Evolutionary conservation across 2,797 vertebrate genomes (phyloP).

Genomic region (Parotocinclus haroldoi): DNA sequence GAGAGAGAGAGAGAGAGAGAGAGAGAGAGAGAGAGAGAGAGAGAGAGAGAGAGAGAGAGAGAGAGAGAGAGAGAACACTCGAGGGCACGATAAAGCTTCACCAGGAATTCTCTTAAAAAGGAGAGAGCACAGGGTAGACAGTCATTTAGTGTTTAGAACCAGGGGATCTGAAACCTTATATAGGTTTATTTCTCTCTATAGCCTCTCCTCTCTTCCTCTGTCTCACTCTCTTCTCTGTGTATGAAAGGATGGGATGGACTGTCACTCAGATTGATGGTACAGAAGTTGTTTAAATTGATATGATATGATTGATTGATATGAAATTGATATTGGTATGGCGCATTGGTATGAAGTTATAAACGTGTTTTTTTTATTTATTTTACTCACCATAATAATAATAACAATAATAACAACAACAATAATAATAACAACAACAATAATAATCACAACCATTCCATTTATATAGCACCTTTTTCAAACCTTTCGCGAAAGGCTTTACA

Average conservation of each 20-base stretch:
- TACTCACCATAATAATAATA: too few relatives aligned
- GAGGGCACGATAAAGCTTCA: slow-evolving; percentile 44
- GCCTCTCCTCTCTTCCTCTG: neutral
- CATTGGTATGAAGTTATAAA: slow-evolving; percentile 12
- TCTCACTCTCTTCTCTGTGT: neutral
- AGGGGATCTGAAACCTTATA: slow-evolving; percentile 62
- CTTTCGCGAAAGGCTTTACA: too few relatives aligned
- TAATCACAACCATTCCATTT: too few relatives aligned
- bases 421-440: too few relatives aligned
- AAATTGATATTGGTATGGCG: too few relatives aligned
- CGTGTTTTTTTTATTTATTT: neutral
- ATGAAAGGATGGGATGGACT: slow-evolving; percentile 32
- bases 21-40: too few relatives aligned
- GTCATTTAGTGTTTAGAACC: slow-evolving; percentile 8
- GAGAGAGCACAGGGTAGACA: slow-evolving; percentile 56
- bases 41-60: neutral
- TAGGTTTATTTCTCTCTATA: slow-evolving; percentile 51
- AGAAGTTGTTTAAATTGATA: slow-evolving; percentile 54
- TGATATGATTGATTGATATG: too few relatives aligned
- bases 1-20: neutral
- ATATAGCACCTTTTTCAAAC: too few relatives aligned
- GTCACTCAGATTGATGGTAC: slow-evolving; percentile 43
- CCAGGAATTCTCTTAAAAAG: slow-evolving; percentile 56
- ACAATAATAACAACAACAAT: too few relatives aligned
- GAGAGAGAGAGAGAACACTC: neutral